Evolutionary conservation across 2,797 vertebrate species (phyloP), one percentile per base, ranked within the genome.

Genomic region (Myioborus miniatus): DNA sequence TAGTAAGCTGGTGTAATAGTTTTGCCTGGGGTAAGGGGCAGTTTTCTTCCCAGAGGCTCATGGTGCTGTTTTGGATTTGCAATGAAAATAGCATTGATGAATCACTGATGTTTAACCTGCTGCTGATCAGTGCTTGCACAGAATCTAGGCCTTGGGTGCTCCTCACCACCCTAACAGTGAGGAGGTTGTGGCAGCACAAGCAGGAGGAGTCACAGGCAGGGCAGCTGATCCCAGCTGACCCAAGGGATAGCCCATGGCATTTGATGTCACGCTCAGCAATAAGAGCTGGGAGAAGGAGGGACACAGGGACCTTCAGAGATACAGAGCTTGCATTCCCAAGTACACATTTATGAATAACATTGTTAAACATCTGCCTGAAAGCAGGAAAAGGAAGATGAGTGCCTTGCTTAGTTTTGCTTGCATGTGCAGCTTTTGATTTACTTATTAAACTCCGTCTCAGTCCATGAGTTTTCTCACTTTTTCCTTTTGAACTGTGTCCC

Each of bases 311-410:
- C 32, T 87, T 26, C 16, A 29, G 39, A 74, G 8, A 5, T 7
- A 41, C 3, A 12, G 19, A 20, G 3, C n/a, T 49, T 67, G 18
- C 9, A 46, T 47, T 83, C 27, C 44, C 30, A 76, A 44, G 11
- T 30, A 47, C 27, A 2, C 19, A 24, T 18, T 29, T 36, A 49
- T 0, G 3, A 2, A 3, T 30, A 22, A 43, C 7, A 7, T 11
- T 68, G 14, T 3, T 43, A 11, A 81, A 77, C 24, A 83, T 4
- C 12, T 77, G 50, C 16, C 41, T 36, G 7, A 11, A 1, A 3
- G 15, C 2, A 0, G 7, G 18, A 59, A 83, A 46, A 27, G 13
- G 27, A 21, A 36, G 71, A 49, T n/a, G 0, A 63, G 36, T 29
- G 13, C 15, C 19, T 78, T 58, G 20, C 21, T 72, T 56, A 34